Base-by-base conservation (phyloP, 2,113 vertebrate species). In the Labrus mixtus region DNA sequence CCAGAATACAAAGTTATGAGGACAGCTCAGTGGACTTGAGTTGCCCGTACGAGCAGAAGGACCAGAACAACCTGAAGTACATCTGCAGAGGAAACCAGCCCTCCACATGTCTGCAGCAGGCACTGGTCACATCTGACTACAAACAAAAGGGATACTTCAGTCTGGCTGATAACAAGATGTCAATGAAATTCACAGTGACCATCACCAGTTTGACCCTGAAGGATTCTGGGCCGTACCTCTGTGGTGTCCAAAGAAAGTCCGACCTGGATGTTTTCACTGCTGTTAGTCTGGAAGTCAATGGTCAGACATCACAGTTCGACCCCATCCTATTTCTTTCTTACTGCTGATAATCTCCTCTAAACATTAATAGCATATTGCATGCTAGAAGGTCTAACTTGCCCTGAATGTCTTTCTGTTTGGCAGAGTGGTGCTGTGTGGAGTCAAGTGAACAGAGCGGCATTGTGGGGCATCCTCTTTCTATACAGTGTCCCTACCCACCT, bases 401-500 rank as follows among this genome's bases (percentile, higher is more conserved):
- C 29, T 33, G 6, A 33, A 33, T 4, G 4, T 56, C 4, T 22
- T 43, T 77, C 7, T 64, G 1, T 78, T n/a, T 65, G 6, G 51
- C 62, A 89, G 87, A 61, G 13, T 84, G 76, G 81, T 89, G 87
- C 61, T 86, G 87, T 68, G 58, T 75, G 17, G 66, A 16, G 5
- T 20, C 76, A 17, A 6, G 2, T 0, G 4, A 43, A 5, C 7
- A 60, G 39, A 83, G 23, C 0, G 72, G 78, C 45, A 59, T 7
- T 2, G 39, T 66, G 65, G 81, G 85, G 50, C 61, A 0, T 0
- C 51, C 58, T 19, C 15, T 84, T 4, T 69, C 68, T 10, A 8
- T 90, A n/a, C 54, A 67, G 72, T 90, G 88, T 39, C 73, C 78
- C 12, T 78, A 79, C 59, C n/a, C 76, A 46, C 8, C 55, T 1